Evolutionary conservation across 2,888 invertebrate species (phyloP).

Genomic region (Pseudolycoriella hygida): DNA sequence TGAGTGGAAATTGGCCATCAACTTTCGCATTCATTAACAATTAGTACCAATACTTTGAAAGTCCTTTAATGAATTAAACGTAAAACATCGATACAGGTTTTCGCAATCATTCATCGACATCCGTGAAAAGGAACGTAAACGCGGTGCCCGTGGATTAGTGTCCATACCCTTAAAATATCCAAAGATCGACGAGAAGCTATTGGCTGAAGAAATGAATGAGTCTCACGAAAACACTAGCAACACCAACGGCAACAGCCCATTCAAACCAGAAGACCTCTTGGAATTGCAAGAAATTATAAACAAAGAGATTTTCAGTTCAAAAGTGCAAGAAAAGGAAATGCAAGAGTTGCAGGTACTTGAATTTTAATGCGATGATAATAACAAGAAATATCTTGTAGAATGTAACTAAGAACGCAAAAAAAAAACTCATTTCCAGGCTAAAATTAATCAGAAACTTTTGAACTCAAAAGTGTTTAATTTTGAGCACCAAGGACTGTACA

Average conservation of each 20-base stretch:
- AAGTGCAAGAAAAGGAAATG: slow-evolving; percentile 28
- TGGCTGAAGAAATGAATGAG: slow-evolving; percentile 9
- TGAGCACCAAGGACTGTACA: slow-evolving; percentile 18
- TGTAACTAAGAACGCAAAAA: background rate
- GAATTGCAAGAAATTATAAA: slow-evolving; percentile 29
- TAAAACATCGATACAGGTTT: slow-evolving; percentile 66
- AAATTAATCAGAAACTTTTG: slow-evolving; percentile 28
- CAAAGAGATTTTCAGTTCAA: slow-evolving; percentile 29
- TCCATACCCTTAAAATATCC: slow-evolving; percentile 13
- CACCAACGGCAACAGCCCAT: slow-evolving; percentile 11
- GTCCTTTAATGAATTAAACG: too few species aligned
- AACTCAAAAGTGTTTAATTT: slow-evolving; percentile 27
- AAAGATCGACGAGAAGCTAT: slow-evolving; percentile 13
- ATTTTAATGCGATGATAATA: background rate
- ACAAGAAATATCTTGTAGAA: too few species aligned
- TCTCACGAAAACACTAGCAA: slow-evolving; percentile 8
- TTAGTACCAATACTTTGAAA: too few species aligned
- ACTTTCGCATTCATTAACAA: too few species aligned
- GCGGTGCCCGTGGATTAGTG: slow-evolving; percentile 54
- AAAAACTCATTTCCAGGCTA: slow-evolving; percentile 18
- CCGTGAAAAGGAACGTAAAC: slow-evolving; percentile 72
- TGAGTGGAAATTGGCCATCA: too few species aligned
- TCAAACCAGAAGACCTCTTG: slow-evolving; percentile 25
- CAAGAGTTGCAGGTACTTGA: slow-evolving; percentile 24
- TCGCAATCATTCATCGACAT: slow-evolving; percentile 89